These are phyloP conservation scores for Frankliniella intonsa DNA, from an alignment of 2,888 invertebrate genomes.

Conservation along the genomic window DNA sequence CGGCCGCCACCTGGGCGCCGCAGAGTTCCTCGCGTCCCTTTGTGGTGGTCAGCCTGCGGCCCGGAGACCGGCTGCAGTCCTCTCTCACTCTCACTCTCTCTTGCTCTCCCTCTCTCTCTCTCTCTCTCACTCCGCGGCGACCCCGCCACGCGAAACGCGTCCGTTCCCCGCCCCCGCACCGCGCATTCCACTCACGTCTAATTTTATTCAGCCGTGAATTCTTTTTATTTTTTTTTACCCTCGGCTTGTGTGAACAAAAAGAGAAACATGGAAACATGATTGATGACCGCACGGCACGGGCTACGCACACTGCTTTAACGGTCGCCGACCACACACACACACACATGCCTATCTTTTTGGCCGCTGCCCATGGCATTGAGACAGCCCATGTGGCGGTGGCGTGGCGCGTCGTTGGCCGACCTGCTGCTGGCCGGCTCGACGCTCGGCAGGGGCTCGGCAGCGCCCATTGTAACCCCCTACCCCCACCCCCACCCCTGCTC, in stretches of 20 bases:
- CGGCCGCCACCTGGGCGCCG: no score
- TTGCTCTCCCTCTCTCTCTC: not conserved
- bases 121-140: not conserved
- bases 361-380: no score
- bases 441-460: no score
- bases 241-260: not conserved
- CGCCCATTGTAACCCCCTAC: no score
- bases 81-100: not conserved
- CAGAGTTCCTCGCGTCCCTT: no score
- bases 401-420: no score
- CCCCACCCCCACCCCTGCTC: no score
- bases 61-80: no score
- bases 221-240: not conserved
- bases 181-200: not conserved
- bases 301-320: not conserved
- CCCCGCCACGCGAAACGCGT: not conserved
- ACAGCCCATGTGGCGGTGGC: no score
- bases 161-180: no score
- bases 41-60: no score
- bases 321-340: not conserved
- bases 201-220: not conserved
- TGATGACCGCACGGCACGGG: not conserved
- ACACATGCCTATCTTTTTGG: not conserved
- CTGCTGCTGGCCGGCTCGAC: no score
- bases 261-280: constrained; percentile 10